Conservation (phyloP, 2,797 vertebrate genomes). For the Iguana delicatissima region DNA sequence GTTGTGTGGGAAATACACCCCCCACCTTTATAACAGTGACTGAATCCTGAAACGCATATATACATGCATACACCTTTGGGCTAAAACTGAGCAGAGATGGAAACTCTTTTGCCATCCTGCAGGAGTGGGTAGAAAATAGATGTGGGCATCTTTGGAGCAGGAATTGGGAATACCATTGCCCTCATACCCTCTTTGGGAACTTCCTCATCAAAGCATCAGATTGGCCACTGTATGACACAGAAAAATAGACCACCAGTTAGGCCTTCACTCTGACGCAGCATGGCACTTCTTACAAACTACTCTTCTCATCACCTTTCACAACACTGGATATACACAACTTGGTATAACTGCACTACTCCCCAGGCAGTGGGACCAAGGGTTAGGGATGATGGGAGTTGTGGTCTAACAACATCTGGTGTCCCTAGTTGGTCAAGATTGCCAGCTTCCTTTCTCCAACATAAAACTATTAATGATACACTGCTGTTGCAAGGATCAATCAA, state of each 20-base stretch:
- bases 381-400: neutral
- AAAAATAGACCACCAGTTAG: neutral
- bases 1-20: neutral
- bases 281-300: neutral
- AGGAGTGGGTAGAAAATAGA: neutral
- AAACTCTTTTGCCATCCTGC: neutral
- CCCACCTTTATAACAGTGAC: neutral
- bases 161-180: neutral
- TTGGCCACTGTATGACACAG: neutral
- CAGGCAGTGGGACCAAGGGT: neutral
- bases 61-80: neutral
- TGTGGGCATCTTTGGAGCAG: neutral
- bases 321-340: neutral
- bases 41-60: neutral
- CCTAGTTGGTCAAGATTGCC: neutral
- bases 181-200: neutral
- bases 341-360: neutral
- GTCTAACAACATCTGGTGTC: too few relatives aligned
- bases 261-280: neutral
- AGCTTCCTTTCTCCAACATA: neutral
- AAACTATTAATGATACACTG: neutral
- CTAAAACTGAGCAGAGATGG: neutral
- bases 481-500: neutral
- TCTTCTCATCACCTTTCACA: neutral
- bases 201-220: too few relatives aligned